Evolutionary conservation across 2,797 vertebrate species (phyloP).

Genomic region (Fistularia commersonii): DNA sequence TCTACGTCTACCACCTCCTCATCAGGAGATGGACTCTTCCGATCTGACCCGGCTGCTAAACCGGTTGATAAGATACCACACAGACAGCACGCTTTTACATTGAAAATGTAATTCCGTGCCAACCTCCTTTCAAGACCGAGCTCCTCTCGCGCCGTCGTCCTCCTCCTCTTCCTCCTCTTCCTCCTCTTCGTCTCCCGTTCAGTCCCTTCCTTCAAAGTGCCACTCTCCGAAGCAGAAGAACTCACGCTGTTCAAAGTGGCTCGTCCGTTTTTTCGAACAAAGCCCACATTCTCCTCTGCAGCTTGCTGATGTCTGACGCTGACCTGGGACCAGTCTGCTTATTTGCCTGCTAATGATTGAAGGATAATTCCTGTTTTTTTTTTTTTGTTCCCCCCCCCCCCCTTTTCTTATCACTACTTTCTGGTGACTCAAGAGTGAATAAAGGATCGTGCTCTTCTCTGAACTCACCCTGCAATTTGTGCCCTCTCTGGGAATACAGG

Average conservation of each 20-base stretch:
- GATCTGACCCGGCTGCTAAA: slow-evolving; percentile 44
- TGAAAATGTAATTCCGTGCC: slow-evolving; percentile 46
- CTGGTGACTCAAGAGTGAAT: slow-evolving; percentile 8
- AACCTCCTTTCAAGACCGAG: slow-evolving; percentile 19
- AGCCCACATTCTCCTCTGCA: slow-evolving; percentile 28
- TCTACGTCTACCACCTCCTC: slow-evolving; percentile 23
- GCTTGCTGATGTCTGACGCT: slow-evolving; percentile 36
- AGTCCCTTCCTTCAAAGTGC: slow-evolving; percentile 66
- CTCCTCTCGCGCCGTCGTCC: background rate
- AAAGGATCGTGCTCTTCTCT: slow-evolving; percentile 5
- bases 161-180: slow-evolving; percentile 9
- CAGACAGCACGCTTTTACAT: slow-evolving; percentile 41
- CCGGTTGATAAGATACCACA: slow-evolving; percentile 33
- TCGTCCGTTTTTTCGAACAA: slow-evolving; percentile 43
- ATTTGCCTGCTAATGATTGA: slow-evolving; percentile 32
- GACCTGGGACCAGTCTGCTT: slow-evolving; percentile 38
- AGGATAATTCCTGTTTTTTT: slow-evolving; percentile 33
- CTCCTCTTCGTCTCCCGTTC: slow-evolving; percentile 23
- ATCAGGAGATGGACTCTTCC: slow-evolving; percentile 35
- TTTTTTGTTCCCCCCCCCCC: too few species aligned
- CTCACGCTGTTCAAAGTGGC: slow-evolving; percentile 31
- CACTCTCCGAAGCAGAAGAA: slow-evolving; percentile 68
- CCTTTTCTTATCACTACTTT: too few species aligned
- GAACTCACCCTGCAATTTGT: background rate
- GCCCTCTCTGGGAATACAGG: slow-evolving; percentile 23